Conservation (phyloP, 2,113 vertebrate species). For the Desmodus rotundus region DNA sequence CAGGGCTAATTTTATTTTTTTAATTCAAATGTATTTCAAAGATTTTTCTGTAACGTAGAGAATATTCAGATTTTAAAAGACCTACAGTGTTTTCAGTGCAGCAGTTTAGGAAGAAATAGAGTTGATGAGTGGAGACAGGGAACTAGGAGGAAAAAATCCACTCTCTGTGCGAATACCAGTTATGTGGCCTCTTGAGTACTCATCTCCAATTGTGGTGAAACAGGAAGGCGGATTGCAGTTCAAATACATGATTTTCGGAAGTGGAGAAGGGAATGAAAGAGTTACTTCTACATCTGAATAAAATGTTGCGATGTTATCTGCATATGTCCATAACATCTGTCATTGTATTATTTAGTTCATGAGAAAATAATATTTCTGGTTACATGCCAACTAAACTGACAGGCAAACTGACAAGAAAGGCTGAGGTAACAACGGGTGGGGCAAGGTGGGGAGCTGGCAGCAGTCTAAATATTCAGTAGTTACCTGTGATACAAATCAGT, state of each 20-base stretch:
- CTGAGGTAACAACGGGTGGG: neutral
- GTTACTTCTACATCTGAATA: neutral
- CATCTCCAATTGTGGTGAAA: neutral
- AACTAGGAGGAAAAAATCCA: neutral
- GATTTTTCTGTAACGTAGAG: neutral
- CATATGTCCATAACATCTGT: neutral
- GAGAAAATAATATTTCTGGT: conserved; percentile 37
- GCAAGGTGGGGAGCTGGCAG: neutral
- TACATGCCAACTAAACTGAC: neutral
- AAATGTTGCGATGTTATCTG: neutral
- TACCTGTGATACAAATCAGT: neutral
- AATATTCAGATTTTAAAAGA: conserved; percentile 3
- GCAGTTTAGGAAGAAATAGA: neutral
- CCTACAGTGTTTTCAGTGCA: neutral
- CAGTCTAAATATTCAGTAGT: neutral
- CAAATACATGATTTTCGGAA: neutral
- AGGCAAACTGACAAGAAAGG: neutral
- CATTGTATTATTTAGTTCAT: neutral
- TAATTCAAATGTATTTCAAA: neutral
- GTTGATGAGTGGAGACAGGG: neutral
- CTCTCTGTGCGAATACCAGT: neutral
- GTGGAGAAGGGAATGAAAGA: neutral
- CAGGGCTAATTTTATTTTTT: neutral
- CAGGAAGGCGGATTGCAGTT: neutral
- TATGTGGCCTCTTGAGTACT: neutral